Percentiles rank a stretch among this genome's conserved stretches.
Evolutionary conservation across 2,888 invertebrate genomes (phyloP).

Genomic region (Osmoderma eremita): DNA sequence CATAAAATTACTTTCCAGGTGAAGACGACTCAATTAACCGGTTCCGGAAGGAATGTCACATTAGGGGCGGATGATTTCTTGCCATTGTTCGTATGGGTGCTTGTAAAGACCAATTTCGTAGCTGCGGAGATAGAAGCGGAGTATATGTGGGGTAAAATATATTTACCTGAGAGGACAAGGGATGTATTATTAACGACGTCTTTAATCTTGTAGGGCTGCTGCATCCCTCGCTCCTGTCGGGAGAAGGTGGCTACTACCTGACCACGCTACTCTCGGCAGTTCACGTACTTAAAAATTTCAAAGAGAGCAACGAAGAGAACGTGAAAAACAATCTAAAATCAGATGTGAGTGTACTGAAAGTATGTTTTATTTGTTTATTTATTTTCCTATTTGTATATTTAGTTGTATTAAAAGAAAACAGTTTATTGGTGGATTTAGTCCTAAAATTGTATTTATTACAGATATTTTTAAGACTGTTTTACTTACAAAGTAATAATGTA

Average conservation of each 20-base stretch:
- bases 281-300: conserved; percentile 80
- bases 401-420: background rate
- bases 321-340: conserved; percentile 59
- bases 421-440: too few relatives aligned
- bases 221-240: conserved; percentile 88
- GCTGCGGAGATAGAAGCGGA: conserved; percentile 95
- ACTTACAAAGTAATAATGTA: too few relatives aligned
- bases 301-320: conserved; percentile 60
- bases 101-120: conserved; percentile 89
- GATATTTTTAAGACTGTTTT: too few relatives aligned
- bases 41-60: conserved; percentile 66
- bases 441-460: too few relatives aligned
- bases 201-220: conserved; percentile 68
- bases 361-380: conserved; percentile 34
- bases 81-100: conserved; percentile 90
- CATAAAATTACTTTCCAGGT: conserved; percentile 64
- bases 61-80: conserved; percentile 90
- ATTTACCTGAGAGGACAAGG: too few relatives aligned
- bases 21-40: conserved; percentile 68
- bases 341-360: conserved; percentile 58
- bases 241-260: conserved; percentile 95
- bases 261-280: conserved; percentile 94
- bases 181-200: background rate
- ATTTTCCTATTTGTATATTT: conserved; percentile 10
- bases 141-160: conserved; percentile 85